A percentile compares a stretch with the other conserved stretches of the same genome.
Conservation (phyloP, 2,113 vertebrate species). For the Lophius piscatorius region DNA sequence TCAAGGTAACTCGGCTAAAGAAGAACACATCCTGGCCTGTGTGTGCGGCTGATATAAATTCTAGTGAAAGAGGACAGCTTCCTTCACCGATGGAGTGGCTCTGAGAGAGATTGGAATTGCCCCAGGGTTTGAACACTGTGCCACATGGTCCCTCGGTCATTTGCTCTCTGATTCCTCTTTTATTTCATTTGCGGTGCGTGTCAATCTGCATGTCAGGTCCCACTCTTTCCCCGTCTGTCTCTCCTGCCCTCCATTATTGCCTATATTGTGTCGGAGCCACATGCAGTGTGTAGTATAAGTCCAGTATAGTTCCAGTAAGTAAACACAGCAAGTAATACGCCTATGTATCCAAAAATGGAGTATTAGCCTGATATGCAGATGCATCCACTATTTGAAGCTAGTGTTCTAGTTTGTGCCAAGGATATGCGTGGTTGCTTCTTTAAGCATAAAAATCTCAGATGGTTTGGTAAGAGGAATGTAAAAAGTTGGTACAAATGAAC, state of each 20-base stretch:
- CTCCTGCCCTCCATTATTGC: not conserved
- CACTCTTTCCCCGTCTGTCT: not conserved
- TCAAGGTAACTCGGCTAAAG: constrained; percentile 24
- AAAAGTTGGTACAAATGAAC: too few species aligned
- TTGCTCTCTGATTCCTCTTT: constrained; percentile 32
- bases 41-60: constrained; percentile 22
- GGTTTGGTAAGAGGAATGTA: too few species aligned
- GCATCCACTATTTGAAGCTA: not conserved
- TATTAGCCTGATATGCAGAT: too few species aligned
- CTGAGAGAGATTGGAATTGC: constrained; percentile 32
- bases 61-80: constrained; percentile 51
- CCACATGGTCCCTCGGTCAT: constrained; percentile 47
- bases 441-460: too few species aligned
- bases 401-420: too few species aligned
- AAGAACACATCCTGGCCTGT: constrained; percentile 12
- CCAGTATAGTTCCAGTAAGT: too few species aligned
- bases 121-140: constrained; percentile 23
- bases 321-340: too few species aligned
- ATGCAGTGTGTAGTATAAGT: too few species aligned
- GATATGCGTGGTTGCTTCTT: too few species aligned
- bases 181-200: constrained; percentile 11
- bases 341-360: too few species aligned
- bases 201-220: constrained; percentile 26
- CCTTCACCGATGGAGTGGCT: constrained; percentile 43
- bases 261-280: not conserved